Evolutionary conservation across 2,113 vertebrate genomes (phyloP).

Genomic region (Thymallus thymallus): DNA sequence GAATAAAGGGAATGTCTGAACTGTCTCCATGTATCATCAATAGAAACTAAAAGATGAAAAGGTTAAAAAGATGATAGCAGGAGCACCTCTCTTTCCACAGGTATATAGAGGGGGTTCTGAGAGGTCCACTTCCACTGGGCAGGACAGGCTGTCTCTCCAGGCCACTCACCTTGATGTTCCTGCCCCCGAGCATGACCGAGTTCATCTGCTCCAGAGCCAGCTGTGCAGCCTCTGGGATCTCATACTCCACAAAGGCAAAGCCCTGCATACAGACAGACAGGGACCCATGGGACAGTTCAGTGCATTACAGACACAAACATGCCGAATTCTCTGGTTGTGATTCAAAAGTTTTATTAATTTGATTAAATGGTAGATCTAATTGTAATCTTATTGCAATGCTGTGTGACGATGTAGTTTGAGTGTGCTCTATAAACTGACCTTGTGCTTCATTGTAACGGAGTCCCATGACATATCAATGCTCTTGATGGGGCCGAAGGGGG

Average conservation of each 20-base stretch:
- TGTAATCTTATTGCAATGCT: too few relatives aligned
- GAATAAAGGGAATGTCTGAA: neutral
- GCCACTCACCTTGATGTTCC: conserved; percentile 95
- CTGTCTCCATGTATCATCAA: conserved; percentile 3
- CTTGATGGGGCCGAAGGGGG: conserved; percentile 97
- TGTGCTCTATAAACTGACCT: conserved; percentile 73
- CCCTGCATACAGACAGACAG: conserved; percentile 72
- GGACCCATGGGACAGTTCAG: neutral
- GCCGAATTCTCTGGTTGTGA: too few relatives aligned
- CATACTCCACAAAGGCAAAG: conserved; percentile 98
- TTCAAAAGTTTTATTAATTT: too few relatives aligned
- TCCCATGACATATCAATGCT: conserved; percentile 99
- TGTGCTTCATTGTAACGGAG: conserved; percentile 98
- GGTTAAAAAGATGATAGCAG: neutral
- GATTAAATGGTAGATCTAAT: too few relatives aligned
- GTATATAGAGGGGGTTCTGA: neutral
- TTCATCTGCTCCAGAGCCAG: conserved; percentile 99
- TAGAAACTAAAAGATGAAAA: conserved; percentile 2
- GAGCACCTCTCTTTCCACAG: neutral
- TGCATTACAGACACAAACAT: neutral
- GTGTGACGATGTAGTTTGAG: too few relatives aligned
- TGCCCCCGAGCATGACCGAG: conserved; percentile 94
- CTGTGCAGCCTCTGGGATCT: conserved; percentile 96
- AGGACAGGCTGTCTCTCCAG: neutral
- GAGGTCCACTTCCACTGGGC: neutral